Conservation (phyloP, 2,797 vertebrate genomes). For the Ciconia nigra region DNA sequence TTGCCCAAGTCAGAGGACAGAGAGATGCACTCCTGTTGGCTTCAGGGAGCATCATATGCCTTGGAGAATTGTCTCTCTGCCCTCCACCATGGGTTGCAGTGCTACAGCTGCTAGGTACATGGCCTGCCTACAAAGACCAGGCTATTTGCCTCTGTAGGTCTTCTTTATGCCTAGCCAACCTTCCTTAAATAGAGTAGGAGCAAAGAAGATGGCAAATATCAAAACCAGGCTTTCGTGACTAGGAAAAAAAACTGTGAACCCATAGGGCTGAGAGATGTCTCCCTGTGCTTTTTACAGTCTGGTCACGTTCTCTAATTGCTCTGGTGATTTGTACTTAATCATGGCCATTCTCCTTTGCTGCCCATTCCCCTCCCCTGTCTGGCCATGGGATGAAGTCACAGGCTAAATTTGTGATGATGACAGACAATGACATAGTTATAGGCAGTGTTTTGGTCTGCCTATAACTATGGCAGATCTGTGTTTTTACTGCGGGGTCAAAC, state of each 20-base stretch:
- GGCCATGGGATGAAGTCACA: constrained; percentile 34
- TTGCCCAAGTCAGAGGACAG: background rate
- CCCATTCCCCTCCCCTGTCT: constrained; percentile 4
- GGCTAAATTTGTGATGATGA: constrained; percentile 23
- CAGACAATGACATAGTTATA: background rate
- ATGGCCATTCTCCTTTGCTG: constrained; percentile 36
- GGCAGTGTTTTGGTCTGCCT: background rate
- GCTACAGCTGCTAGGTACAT: background rate
- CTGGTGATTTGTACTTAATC: constrained; percentile 48
- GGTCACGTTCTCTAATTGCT: constrained; percentile 23
- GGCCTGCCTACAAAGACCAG: background rate
- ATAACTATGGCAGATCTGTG: background rate
- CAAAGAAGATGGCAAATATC: background rate
- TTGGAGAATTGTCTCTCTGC: background rate
- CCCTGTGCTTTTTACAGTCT: background rate
- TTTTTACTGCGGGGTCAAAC: background rate
- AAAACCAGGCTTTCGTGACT: background rate
- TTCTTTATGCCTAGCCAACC: background rate
- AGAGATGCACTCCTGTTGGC: background rate
- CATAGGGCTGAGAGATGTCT: background rate
- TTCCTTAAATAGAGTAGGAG: background rate
- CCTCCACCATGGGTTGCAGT: background rate
- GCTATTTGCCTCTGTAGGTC: background rate
- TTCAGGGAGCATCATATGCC: background rate
- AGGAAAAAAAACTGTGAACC: background rate